Evolutionary conservation across 2,888 invertebrate genomes (phyloP).

Genomic region (Cabera pusaria): DNA sequence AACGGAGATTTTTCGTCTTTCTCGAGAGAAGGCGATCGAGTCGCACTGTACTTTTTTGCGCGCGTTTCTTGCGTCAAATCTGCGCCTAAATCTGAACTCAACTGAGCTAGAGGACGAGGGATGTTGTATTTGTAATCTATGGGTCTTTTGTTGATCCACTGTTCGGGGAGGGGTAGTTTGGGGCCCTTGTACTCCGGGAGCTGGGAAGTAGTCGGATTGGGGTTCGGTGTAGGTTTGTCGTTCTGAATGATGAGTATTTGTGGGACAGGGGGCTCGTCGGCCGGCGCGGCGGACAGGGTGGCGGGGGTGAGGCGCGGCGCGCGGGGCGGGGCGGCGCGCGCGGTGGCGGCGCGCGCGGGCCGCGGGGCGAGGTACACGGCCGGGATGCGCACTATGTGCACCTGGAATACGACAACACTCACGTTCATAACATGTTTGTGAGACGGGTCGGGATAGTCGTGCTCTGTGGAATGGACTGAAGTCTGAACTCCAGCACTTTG

Average conservation of each 20-base stretch:
- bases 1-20: conserved; percentile 79
- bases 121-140: conserved; percentile 69
- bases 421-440: too few species aligned
- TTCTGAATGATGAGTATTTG: conserved; percentile 46
- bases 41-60: conserved; percentile 71
- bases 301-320: conserved; percentile 37
- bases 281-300: conserved; percentile 36
- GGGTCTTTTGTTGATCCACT: conserved; percentile 71
- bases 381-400: conserved; percentile 61
- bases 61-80: conserved; percentile 59
- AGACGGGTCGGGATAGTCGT: too few species aligned
- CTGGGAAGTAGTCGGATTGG: conserved; percentile 15
- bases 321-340: conserved; percentile 26
- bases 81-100: conserved; percentile 57
- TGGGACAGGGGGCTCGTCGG: conserved; percentile 39
- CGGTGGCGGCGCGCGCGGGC: conserved; percentile 31
- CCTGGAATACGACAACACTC: conserved; percentile 45
- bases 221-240: conserved; percentile 26
- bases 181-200: conserved; percentile 46
- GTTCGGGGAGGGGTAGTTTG: conserved; percentile 68
- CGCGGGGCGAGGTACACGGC: conserved; percentile 31
- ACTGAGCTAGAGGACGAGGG: conserved; percentile 65
- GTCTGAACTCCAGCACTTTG: too few species aligned
- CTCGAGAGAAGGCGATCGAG: conserved; percentile 76
- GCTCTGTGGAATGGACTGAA: too few species aligned